phyloP scores from a whole-genome alignment of 2,113 vertebrate species.

The Lucifuga dentata region DNA sequence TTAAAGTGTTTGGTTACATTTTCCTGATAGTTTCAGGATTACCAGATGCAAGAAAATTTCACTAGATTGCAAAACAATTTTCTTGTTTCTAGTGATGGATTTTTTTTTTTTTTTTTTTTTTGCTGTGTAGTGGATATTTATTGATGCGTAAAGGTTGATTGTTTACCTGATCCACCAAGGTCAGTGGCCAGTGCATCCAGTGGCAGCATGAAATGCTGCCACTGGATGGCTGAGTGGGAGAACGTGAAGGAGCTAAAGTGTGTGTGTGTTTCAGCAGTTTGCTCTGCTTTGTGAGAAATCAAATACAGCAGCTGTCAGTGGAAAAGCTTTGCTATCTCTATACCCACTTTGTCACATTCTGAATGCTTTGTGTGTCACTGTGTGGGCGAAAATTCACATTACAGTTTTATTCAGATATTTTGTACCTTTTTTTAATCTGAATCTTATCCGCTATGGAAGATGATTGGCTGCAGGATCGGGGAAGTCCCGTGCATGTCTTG shows the following conservation, averaged over 20 bases:
- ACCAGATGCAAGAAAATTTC: too few relatives aligned
- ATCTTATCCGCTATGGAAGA: conserved; percentile 34
- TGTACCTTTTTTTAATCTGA: conserved; percentile 40
- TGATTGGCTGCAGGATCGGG: conserved; percentile 20
- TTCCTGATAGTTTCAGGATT: too few relatives aligned
- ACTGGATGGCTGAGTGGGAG: conserved; percentile 26
- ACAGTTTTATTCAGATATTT: conserved; percentile 53
- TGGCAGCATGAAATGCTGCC: conserved; percentile 35
- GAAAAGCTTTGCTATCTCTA: conserved; percentile 55
- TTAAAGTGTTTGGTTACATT: too few relatives aligned
- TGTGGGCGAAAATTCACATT: conserved; percentile 35
- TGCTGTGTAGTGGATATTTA: not conserved
- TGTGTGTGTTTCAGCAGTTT: conserved; percentile 43
- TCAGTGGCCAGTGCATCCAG: conserved; percentile 30
- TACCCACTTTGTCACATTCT: conserved; percentile 55
- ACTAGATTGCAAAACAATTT: too few relatives aligned
- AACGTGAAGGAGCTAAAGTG: conserved; percentile 37
- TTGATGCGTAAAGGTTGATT: conserved; percentile 9
- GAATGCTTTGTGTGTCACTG: conserved; percentile 53
- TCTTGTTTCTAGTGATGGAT: too few relatives aligned
- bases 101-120: not conserved
- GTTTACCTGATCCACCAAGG: conserved; percentile 8
- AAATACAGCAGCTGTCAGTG: conserved; percentile 50
- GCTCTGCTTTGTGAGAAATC: conserved; percentile 37
- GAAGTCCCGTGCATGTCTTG: not conserved